Conservation (phyloP, 2,797 vertebrate species). For the Anableps anableps region DNA sequence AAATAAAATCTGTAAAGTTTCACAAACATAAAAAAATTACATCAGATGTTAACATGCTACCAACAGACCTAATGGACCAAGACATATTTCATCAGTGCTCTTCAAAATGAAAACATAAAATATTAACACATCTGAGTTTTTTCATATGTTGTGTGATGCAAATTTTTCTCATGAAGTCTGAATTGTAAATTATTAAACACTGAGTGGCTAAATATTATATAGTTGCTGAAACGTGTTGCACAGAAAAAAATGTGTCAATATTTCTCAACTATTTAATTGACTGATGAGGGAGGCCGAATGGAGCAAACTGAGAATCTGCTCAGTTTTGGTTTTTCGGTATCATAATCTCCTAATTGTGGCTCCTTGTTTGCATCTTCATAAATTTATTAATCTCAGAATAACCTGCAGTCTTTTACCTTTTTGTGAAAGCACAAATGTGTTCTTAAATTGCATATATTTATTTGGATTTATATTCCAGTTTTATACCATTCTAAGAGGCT, state of each 20-base stretch:
- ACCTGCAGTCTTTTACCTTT: neutral
- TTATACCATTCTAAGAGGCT: constrained; percentile 2
- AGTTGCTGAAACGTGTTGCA: neutral
- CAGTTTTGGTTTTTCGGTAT: neutral
- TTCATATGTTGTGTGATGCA: neutral
- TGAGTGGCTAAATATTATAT: neutral
- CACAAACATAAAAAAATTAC: neutral
- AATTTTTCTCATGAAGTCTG: neutral
- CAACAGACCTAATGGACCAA: neutral
- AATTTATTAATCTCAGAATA: neutral
- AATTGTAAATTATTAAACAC: neutral
- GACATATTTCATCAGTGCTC: neutral
- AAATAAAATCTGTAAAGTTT: neutral
- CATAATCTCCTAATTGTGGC: neutral
- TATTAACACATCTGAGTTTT: neutral
- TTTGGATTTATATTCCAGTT: constrained; percentile 9
- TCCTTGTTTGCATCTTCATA: neutral
- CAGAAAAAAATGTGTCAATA: neutral
- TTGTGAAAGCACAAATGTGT: neutral
- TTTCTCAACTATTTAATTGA: neutral
- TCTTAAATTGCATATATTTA: constrained; percentile 33
- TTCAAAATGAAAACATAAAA: neutral
- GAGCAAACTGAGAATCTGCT: neutral
- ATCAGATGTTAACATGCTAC: neutral
- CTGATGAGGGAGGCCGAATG: neutral